A percentile compares a stretch with the other conserved stretches of the same genome.
These are phyloP conservation scores for Cercopithecus diana DNA, from an alignment of 2,797 vertebrate species.

Conservation along the genomic window DNA sequence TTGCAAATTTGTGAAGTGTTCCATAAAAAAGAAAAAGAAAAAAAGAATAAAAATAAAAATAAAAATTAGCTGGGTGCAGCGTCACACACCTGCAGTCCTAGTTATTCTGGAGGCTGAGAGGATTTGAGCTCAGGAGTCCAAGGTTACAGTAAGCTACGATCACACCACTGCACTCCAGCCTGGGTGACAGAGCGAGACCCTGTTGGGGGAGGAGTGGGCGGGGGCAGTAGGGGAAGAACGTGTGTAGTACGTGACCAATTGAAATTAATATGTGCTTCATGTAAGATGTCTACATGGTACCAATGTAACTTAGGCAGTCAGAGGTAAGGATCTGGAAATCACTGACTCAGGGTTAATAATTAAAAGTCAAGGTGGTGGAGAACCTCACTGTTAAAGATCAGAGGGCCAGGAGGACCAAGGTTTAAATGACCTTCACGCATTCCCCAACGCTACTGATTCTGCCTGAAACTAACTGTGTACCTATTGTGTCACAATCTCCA, in stretches of 20 bases:
- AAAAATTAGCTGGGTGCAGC: neutral
- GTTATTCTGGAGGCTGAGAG: neutral
- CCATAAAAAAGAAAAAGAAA: too few species aligned
- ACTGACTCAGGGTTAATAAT: neutral
- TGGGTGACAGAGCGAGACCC: neutral
- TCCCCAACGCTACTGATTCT: neutral
- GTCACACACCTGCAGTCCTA: neutral
- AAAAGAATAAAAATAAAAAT: too few species aligned
- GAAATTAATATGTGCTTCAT: neutral
- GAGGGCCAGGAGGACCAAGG: neutral
- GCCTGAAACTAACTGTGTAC: neutral
- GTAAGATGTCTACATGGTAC: neutral
- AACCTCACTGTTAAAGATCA: neutral
- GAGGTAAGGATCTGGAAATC: neutral
- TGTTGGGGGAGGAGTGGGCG: neutral
- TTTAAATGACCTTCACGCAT: neutral
- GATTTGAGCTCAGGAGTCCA: neutral
- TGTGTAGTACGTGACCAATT: neutral
- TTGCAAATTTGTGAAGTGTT: too few species aligned
- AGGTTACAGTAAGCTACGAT: neutral
- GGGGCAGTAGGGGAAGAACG: neutral
- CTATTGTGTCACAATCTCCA: neutral
- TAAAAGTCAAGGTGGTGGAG: neutral
- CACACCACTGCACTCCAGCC: neutral
- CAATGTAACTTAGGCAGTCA: neutral